Base-by-base conservation (phyloP, 2,888 invertebrate genomes). In the Chrysomela aeneicollis region DNA sequence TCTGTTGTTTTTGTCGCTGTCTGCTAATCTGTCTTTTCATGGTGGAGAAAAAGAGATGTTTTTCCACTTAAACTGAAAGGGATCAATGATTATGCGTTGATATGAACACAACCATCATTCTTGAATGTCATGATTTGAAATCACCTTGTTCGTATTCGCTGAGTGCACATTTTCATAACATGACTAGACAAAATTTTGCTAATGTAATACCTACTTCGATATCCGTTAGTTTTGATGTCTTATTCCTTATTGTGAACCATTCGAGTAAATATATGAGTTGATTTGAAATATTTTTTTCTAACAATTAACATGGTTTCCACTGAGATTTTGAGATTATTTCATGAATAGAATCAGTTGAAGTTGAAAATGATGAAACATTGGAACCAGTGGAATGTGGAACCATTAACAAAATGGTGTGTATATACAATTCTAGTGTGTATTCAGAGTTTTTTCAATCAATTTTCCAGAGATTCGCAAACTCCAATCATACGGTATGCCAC, bases 101-200 rank as follows among this genome's bases (percentile, higher is more conserved):
- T 53, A 52, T 49, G 59, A 63, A 65, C 47, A 61, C 15, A 65
- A 74, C 69, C 74, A 74, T 74, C 71, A 74, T 71, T 74, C 74
- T 74, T 74, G 66, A 15, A 72, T 73, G 73, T 72, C 74, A 73
- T 73, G 67, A 71, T 74, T 73, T 67, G 67, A 65, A 69, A 66
- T 70, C 71, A 66, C 67, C 66, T 73, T 71, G 63, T 71, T 71
- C 71, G 65, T 74, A 70, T 71, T 68, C 69, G 69, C 66, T 73
- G 71, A 74, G 73, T 74, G 73, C 72, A 74, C 73, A 74, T 75
- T 74, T 75, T 75, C 71, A 67, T 63, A 72, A 73, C 70, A 74
- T 75, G 75, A 75, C 75, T 75, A 26, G 64, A 64, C 72, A 73
- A 64, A 74, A 71, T 70, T 68, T 58, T 54, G 64, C 70, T 72